These are phyloP conservation scores for Daphoenositta chrysoptera DNA, from an alignment of 2,113 vertebrate species.

Conservation along the genomic window DNA sequence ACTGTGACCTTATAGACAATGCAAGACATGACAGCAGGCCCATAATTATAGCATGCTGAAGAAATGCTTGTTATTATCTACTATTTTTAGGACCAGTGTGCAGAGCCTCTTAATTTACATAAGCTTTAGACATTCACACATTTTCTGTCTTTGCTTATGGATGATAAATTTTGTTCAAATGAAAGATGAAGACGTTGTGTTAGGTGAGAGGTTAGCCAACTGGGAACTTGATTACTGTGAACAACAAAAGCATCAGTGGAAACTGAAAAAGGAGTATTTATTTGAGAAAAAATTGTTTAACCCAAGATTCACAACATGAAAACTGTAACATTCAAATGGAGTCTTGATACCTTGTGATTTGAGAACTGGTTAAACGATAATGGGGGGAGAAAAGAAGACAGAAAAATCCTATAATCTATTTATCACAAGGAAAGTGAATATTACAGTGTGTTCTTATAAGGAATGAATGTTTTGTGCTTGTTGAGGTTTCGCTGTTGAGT, in stretches of 20 bases:
- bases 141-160: slow-evolving; percentile 75
- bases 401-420: slow-evolving; percentile 28
- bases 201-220: slow-evolving; percentile 72
- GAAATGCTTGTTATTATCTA: slow-evolving; percentile 81
- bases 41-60: slow-evolving; percentile 74
- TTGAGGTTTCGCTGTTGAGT: slow-evolving; percentile 58
- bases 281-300: slow-evolving; percentile 73
- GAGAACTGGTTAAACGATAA: slow-evolving; percentile 64
- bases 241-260: slow-evolving; percentile 56
- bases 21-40: slow-evolving; percentile 72
- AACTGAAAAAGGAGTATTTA: slow-evolving; percentile 67
- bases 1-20: slow-evolving; percentile 76
- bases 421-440: slow-evolving; percentile 57
- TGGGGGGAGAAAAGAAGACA: background rate
- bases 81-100: slow-evolving; percentile 78
- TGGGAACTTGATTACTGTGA: slow-evolving; percentile 71
- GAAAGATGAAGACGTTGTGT: slow-evolving; percentile 66
- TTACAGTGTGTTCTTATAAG: slow-evolving; percentile 51
- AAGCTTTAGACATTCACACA: slow-evolving; percentile 83
- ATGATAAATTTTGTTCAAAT: slow-evolving; percentile 78
- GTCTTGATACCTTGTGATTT: slow-evolving; percentile 61
- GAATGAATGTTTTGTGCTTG: slow-evolving; percentile 49
- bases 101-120: slow-evolving; percentile 80
- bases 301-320: slow-evolving; percentile 61
- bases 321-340: background rate